Conservation (phyloP, 2,797 vertebrate genomes). For the Sebastes iracundus region DNA sequence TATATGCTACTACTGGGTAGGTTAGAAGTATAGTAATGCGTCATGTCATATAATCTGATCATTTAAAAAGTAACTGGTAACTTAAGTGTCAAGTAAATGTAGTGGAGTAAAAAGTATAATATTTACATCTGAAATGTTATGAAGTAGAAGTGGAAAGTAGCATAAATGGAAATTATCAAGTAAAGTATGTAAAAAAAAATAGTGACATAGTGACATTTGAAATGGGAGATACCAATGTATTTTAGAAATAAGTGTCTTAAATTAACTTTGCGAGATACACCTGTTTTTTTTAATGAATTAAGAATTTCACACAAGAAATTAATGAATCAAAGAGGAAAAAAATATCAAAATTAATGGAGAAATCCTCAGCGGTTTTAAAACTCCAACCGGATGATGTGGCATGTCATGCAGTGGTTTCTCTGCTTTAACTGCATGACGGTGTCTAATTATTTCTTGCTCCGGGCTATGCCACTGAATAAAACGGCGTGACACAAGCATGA, state of each 20-base stretch:
- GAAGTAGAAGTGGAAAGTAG: too few species aligned
- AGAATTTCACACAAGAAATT: background rate
- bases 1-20: too few species aligned
- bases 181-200: too few species aligned
- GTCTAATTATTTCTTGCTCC: constrained; percentile 45
- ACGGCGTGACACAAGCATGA: background rate
- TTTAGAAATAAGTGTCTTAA: background rate
- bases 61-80: too few species aligned
- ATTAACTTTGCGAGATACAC: background rate
- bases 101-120: too few species aligned
- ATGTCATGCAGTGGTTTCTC: background rate
- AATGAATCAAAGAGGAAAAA: background rate
- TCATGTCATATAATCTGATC: too few species aligned
- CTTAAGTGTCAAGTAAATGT: too few species aligned
- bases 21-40: too few species aligned
- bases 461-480: constrained; percentile 24
- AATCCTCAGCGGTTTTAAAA: background rate
- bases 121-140: too few species aligned
- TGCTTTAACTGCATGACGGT: constrained; percentile 15
- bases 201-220: background rate
- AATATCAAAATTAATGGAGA: background rate
- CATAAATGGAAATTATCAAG: too few species aligned
- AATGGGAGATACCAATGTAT: background rate
- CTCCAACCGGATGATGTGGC: constrained; percentile 13
- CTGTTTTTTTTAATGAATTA: background rate